Percentiles rank a stretch among this genome's conserved stretches.
phyloP scores from a whole-genome alignment of 2,113 vertebrate species.

The Gavialis gangeticus region DNA sequence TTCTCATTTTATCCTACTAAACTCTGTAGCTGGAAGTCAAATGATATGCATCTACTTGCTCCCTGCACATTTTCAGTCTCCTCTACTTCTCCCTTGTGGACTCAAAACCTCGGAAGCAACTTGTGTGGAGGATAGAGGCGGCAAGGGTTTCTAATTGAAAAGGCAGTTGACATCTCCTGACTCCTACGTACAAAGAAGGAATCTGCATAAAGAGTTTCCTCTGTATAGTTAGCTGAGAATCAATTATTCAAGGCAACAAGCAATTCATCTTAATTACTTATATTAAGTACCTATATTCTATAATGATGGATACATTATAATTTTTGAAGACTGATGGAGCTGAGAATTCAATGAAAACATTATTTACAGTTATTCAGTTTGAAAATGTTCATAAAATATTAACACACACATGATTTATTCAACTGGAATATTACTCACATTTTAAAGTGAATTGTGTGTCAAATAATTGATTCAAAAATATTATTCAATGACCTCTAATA shows the following conservation, averaged over 20 bases:
- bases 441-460: background rate
- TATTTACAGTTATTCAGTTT: background rate
- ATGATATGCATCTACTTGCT: background rate
- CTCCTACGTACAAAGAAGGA: background rate
- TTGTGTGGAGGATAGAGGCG: background rate
- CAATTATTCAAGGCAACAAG: background rate
- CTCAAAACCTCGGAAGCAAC: background rate
- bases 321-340: background rate
- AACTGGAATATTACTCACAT: background rate
- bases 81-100: background rate
- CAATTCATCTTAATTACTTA: background rate
- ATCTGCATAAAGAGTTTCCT: background rate
- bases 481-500: background rate
- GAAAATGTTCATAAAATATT: background rate
- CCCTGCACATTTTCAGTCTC: background rate
- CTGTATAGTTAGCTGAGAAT: rapidly evolving
- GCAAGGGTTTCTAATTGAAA: background rate
- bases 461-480: background rate
- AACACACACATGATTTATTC: background rate
- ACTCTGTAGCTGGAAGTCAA: background rate
- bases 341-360: background rate
- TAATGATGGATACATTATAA: background rate
- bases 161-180: background rate
- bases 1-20: background rate
- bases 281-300: background rate